Evolutionary conservation across 2,888 invertebrate genomes (phyloP).

Genomic region (Hemaris fuciformis): DNA sequence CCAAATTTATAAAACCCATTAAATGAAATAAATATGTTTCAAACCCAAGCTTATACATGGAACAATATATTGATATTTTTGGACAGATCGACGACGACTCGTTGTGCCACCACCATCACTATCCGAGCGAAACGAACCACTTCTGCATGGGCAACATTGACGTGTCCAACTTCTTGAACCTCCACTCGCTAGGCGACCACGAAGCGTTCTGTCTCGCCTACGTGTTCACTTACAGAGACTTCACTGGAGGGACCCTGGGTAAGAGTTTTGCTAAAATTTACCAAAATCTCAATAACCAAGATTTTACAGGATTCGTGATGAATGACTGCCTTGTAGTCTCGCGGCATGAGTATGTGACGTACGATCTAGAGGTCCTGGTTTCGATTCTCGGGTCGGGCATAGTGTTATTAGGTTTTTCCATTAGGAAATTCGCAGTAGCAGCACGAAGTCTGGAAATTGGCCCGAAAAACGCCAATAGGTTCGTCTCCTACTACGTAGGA

Average conservation of each 20-base stretch:
- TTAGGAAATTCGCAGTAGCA: too few relatives aligned
- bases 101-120: constrained; percentile 82
- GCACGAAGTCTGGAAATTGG: too few relatives aligned
- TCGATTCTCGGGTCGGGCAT: too few relatives aligned
- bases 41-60: too few relatives aligned
- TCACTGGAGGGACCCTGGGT: constrained; percentile 96
- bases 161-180: constrained; percentile 98
- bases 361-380: too few relatives aligned
- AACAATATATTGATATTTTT: neutral
- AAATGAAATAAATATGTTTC: too few relatives aligned
- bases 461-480: too few relatives aligned
- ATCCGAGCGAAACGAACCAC: constrained; percentile 86
- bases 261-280: neutral
- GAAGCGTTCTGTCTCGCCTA: constrained; percentile 99
- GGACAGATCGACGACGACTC: constrained; percentile 96
- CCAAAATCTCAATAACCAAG: neutral
- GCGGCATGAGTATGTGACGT: too few relatives aligned
- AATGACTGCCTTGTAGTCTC: too few relatives aligned
- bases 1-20: too few relatives aligned
- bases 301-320: neutral
- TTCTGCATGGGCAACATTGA: constrained; percentile 99
- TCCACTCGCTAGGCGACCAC: constrained; percentile 98
- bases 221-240: constrained; percentile 98
- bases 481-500: too few relatives aligned
- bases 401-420: too few relatives aligned